Base-by-base conservation (phyloP, 2,797 vertebrate species). In the Acipenser oxyrinchus region DNA sequence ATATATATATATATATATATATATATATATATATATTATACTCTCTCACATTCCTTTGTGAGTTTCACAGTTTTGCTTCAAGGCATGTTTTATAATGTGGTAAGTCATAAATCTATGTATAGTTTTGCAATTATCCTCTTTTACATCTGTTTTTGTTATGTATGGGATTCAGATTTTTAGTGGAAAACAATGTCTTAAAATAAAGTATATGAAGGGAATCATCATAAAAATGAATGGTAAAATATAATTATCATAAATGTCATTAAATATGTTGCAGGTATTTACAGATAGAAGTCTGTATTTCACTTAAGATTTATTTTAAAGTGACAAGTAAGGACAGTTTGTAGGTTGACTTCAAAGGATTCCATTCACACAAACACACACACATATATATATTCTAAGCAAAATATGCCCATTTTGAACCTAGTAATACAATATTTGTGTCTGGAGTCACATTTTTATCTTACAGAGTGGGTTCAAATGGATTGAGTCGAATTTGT, bases 361-460 rank as follows among this genome's bases (percentile, higher is more conserved):
- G 73, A 79, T 75, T 75, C 70, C 71, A 69, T 68, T 71, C 66
- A 70, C 76, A 73, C 68, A 18, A 1, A 18, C 15, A 18, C 15
- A 18, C 1, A 18, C 1, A 18, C 1, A 18, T 18, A 65, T 37
- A 73, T 75, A 66, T 68, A 69, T 73, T 79, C 70, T 71, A 77
- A 72, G 79, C 79, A 77, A 66, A 68, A 81, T 23, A 69, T 73
- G 71, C 66, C 75, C 78, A 80, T 73, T 72, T 76, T 78, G 78
- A 79, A 74, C 75, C 75, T 82, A 80, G 77, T 81, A 84, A 84
- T 71, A 72, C 72, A 60, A 64, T 69, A 67, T 74, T 69, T 74
- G 70, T 37, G 70, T 72, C 68, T 67, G 74, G 74, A 73, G 70
- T 80, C 76, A 74, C 72, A 81, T 76, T 74, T 73, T 82, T 73